phyloP scores from a whole-genome alignment of 2,888 invertebrate genomes.

The Lycophotia porphyrea region DNA sequence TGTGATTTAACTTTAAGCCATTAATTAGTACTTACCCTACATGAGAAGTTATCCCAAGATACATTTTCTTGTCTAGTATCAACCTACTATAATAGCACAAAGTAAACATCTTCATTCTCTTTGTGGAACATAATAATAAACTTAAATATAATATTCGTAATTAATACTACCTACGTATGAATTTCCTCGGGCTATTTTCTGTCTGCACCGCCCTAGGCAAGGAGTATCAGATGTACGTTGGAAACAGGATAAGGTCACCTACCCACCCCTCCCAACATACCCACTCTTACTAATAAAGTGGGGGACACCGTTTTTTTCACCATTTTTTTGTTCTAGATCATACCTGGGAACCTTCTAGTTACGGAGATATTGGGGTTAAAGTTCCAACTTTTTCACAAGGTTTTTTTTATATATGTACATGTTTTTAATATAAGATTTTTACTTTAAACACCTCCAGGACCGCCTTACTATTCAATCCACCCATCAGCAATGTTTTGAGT shows the following conservation, averaged over 20 bases:
- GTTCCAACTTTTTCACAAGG: no score
- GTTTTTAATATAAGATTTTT: no score
- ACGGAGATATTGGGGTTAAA: no score
- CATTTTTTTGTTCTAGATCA: no score
- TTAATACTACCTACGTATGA: slow-evolving; percentile 20
- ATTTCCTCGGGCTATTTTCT: slow-evolving; percentile 35
- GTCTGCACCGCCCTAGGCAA: slow-evolving; percentile 30
- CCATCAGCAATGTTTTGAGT: no score
- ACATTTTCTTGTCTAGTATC: slow-evolving; percentile 6
- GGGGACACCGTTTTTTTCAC: no score
- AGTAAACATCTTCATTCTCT: slow-evolving; percentile 23
- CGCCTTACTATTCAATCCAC: no score
- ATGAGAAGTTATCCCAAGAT: neutral
- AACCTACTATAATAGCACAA: neutral
- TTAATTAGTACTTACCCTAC: neutral
- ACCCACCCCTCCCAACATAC: no score
- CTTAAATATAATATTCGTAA: slow-evolving; percentile 40
- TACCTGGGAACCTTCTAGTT: no score
- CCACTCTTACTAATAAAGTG: neutral
- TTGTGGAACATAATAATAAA: slow-evolving; percentile 9
- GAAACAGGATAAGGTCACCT: slow-evolving; percentile 34
- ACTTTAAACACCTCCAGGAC: no score
- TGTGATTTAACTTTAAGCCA: neutral
- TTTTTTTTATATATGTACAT: no score
- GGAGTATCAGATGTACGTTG: slow-evolving; percentile 23